Conservation (phyloP, 2,797 vertebrate genomes). For the Falco concolor region DNA sequence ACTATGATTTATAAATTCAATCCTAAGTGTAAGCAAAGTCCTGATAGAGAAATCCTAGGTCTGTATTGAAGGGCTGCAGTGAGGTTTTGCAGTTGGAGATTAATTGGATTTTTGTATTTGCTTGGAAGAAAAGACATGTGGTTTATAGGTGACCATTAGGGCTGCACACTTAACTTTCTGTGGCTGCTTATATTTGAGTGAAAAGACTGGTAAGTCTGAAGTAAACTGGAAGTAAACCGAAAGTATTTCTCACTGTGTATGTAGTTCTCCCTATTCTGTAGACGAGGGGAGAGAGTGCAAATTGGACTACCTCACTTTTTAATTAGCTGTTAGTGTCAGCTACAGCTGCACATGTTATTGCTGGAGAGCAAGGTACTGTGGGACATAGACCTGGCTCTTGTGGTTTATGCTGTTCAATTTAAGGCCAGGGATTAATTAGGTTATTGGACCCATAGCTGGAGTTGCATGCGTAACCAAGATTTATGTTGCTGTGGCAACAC, state of each 20-base stretch:
- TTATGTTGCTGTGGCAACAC: neutral
- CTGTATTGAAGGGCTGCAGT: neutral
- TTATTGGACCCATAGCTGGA: neutral
- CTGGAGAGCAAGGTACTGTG: neutral
- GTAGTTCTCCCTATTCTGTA: neutral
- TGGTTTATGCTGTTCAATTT: neutral
- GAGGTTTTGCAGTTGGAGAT: neutral
- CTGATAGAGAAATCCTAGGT: neutral
- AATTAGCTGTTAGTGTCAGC: neutral
- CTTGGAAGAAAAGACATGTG: neutral
- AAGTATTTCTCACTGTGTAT: neutral
- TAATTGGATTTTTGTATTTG: neutral
- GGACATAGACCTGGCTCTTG: neutral
- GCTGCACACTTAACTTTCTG: neutral
- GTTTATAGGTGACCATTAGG: neutral
- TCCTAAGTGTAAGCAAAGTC: neutral
- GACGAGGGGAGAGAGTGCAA: neutral
- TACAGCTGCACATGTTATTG: neutral
- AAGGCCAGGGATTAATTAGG: neutral
- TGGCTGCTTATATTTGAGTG: neutral
- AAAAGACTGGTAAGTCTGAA: neutral
- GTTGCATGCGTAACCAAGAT: neutral
- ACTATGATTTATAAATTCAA: neutral
- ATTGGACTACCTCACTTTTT: neutral
- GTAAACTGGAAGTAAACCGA: neutral